Percentiles rank a stretch among this genome's conserved stretches.
Conservation (phyloP, 2,797 vertebrate species). For the Morus bassanus region DNA sequence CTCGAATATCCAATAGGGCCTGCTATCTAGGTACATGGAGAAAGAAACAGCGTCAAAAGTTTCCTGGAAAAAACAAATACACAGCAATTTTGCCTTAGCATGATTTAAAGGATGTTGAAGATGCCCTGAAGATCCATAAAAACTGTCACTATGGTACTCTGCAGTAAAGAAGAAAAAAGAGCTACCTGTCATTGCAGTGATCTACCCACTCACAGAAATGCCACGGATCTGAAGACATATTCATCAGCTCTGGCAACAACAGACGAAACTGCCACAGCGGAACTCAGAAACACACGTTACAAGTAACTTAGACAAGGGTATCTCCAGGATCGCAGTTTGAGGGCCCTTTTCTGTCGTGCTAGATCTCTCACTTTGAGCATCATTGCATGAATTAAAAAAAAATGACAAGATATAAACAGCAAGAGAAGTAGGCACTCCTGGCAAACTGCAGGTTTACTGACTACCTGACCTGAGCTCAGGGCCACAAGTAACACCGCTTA, state of each 20-base stretch:
- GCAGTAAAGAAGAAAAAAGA: not conserved
- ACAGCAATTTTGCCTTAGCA: not conserved
- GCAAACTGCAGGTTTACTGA: not conserved
- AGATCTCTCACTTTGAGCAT: not conserved
- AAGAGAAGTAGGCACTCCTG: not conserved
- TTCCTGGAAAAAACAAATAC: not conserved
- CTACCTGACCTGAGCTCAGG: not conserved
- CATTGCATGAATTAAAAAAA: not conserved
- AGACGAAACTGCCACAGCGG: not conserved
- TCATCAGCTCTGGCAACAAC: constrained; percentile 4
- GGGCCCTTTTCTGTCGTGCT: not conserved
- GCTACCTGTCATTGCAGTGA: not conserved
- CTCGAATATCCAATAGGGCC: not conserved
- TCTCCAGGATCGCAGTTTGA: not conserved
- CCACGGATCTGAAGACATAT: not conserved
- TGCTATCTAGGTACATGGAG: not conserved
- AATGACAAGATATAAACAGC: not conserved
- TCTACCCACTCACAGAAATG: constrained; percentile 16
- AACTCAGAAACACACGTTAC: not conserved
- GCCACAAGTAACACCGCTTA: not conserved
- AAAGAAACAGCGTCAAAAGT: not conserved
- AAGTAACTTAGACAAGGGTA: not conserved
- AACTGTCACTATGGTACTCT: not conserved
- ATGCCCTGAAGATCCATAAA: not conserved
- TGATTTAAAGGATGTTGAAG: not conserved